Base-by-base conservation (phyloP, 2,797 vertebrate species). In the Sorex maritimensis region DNA sequence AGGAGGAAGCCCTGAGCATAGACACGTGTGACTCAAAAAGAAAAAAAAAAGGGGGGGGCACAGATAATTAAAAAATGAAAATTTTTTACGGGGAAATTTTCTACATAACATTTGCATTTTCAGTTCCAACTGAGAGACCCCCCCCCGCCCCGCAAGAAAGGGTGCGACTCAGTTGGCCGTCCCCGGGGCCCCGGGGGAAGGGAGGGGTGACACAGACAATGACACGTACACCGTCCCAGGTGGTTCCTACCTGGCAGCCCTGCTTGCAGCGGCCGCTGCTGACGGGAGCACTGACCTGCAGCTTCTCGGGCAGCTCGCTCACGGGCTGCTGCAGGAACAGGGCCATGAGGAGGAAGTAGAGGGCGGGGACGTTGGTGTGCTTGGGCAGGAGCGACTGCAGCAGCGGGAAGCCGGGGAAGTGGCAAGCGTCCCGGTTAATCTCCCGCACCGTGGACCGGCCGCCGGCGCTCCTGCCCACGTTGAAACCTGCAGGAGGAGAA, bases 281-380 rank as follows among this genome's bases (percentile, higher is more conserved):
- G 98, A 98, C 98, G 97, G 98, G 98, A 17, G 98, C 99, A 99
- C 99, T 99, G 99, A 99, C 99, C 99, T 99, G 99, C 98, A 99
- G 99, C 98, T 99, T 99, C 98, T 99, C 99, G 17, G 99, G 99
- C 98, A 99, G 98, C 97, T 99, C 99, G 44, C 98, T 99, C 97
- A 99, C 98, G 0, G 99, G 99, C 98, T 99, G 99, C 98, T 99
- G 99, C 92, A 99, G 98, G 97, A 99, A 99, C 55, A 99, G 98
- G 3, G 99, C 99, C 99, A 99, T 99, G 90, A 99, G 99, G 96
- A 99, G 98, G 97, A 99, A 99, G 97, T 99, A 99, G 86, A 99
- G 99, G 63, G 99, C 99, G 1, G 99, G 99, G 23, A 99, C 99
- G 0, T 99, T 99, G 11, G 99, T 99, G 98, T 99, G 99, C 97